These are phyloP conservation scores for Anableps anableps DNA, from an alignment of 2,797 vertebrate species.

Conservation along the genomic window DNA sequence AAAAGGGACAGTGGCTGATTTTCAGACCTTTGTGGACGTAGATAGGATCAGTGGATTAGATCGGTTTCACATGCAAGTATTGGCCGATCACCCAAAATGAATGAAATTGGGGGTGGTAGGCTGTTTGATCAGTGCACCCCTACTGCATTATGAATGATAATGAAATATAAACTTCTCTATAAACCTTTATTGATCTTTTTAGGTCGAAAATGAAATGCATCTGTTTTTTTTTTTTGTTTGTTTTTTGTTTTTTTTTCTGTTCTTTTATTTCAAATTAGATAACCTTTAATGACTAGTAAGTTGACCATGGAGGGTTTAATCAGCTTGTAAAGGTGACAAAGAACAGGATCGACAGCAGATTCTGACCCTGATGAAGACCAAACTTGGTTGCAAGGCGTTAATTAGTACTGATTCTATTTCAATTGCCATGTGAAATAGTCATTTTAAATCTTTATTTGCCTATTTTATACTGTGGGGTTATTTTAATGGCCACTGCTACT, in stretches of 20 bases:
- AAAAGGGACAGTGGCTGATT: too few relatives aligned
- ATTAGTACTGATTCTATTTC: not conserved
- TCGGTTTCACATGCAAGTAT: not conserved
- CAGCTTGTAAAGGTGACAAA: too few relatives aligned
- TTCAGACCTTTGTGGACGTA: not conserved
- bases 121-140: too few relatives aligned
- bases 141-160: not conserved
- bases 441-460: not conserved
- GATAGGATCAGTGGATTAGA: too few relatives aligned
- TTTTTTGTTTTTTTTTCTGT: not conserved
- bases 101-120: too few relatives aligned
- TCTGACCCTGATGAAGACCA: not conserved
- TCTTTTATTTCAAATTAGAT: not conserved
- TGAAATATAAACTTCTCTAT: not conserved
- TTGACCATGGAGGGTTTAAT: too few relatives aligned
- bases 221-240: not conserved
- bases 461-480: not conserved
- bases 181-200: not conserved
- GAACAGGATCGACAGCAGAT: not conserved
- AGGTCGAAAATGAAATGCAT: not conserved
- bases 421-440: not conserved
- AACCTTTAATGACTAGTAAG: not conserved
- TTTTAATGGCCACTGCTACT: not conserved
- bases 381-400: not conserved
- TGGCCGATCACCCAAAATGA: not conserved